Conservation (phyloP, 2,113 vertebrate genomes). For the Monopterus albus region DNA sequence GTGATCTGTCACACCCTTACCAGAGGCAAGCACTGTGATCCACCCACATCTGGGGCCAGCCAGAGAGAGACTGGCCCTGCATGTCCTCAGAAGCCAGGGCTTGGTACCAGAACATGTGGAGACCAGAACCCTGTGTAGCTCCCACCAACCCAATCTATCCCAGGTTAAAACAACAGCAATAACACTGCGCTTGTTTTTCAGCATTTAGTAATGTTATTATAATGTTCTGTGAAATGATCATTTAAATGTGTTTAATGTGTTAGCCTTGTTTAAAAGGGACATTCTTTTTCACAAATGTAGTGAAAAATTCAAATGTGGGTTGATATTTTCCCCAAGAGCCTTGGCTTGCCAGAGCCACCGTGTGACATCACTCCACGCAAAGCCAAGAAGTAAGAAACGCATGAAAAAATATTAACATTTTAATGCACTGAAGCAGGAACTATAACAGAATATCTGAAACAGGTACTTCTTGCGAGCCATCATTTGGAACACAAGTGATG, state of each 20-base stretch:
- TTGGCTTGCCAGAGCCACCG: constrained; percentile 90
- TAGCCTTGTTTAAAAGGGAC: neutral
- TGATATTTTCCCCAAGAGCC: constrained; percentile 93
- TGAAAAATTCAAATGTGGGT: constrained; percentile 98
- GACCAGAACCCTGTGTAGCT: constrained; percentile 92
- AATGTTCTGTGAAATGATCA: neutral
- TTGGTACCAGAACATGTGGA: constrained; percentile 95
- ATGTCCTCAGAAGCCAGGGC: constrained; percentile 90
- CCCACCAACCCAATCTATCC: constrained; percentile 88
- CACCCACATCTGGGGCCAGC: constrained; percentile 89
- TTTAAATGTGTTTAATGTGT: neutral
- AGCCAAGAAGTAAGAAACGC: constrained; percentile 89
- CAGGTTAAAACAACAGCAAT: constrained; percentile 59
- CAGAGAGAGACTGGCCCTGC: constrained; percentile 90
- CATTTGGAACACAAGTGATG: constrained; percentile 96
- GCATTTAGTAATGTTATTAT: neutral
- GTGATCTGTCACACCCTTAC: constrained; percentile 33
- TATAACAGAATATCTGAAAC: constrained; percentile 35
- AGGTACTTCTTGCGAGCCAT: constrained; percentile 90
- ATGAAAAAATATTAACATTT: neutral
- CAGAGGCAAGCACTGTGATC: constrained; percentile 88
- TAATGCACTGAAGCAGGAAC: neutral
- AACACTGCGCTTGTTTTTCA: neutral
- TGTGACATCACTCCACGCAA: constrained; percentile 93
- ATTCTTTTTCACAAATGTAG: constrained; percentile 70